phyloP scores from a whole-genome alignment of 2,888 invertebrate genomes.

The Plebejus argus region DNA sequence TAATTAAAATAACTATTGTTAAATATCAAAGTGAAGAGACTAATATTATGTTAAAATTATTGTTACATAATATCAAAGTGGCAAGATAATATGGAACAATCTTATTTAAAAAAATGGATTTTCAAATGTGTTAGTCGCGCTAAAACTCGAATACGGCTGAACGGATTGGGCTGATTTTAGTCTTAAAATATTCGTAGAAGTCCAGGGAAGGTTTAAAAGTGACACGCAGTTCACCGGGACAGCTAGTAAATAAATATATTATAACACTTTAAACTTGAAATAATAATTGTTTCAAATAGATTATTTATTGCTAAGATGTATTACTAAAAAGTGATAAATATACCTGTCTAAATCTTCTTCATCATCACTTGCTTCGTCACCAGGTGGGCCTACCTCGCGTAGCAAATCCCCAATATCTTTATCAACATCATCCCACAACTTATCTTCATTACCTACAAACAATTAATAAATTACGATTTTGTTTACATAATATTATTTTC shows the following conservation, averaged over 20 bases:
- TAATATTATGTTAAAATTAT: not conserved
- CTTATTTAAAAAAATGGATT: no score
- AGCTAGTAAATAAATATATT: no score
- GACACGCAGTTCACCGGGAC: no score
- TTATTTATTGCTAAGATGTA: no score
- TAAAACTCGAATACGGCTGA: no score
- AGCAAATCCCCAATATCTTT: constrained; percentile 89
- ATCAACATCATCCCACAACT: constrained; percentile 91
- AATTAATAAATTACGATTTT: not conserved
- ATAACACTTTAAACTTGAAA: no score
- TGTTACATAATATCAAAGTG: not conserved
- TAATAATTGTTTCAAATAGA: no score
- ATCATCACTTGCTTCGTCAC: constrained; percentile 86
- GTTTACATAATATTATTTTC: not conserved
- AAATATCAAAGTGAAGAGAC: not conserved
- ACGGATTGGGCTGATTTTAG: no score
- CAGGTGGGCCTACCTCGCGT: constrained; percentile 85
- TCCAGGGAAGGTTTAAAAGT: no score
- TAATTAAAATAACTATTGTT: not conserved
- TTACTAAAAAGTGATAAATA: constrained; percentile 7
- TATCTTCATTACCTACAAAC: constrained; percentile 81
- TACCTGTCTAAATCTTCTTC: constrained; percentile 83
- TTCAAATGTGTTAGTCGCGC: no score
- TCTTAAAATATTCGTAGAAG: no score
- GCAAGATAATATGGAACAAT: not conserved